Evolutionary conservation across 2,797 vertebrate species (phyloP).

Genomic region (Sebastes glaucus): DNA sequence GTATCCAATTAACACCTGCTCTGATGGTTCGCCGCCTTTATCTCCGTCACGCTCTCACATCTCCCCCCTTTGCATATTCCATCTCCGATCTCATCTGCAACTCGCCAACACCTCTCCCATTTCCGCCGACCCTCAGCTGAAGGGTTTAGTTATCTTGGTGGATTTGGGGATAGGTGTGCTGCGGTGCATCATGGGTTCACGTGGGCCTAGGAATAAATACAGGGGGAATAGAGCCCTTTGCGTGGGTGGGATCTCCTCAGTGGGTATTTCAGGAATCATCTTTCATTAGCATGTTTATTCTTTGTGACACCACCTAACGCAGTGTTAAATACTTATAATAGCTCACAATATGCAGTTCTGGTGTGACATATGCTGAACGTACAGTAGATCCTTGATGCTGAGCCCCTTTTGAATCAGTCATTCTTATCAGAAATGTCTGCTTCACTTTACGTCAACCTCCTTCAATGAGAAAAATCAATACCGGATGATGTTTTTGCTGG

Average conservation of each 20-base stretch:
- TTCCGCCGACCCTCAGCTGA: slow-evolving; percentile 19
- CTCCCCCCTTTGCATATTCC: slow-evolving; percentile 11
- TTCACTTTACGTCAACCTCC: slow-evolving; percentile 4
- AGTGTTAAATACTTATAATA: background rate
- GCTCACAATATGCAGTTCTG: background rate
- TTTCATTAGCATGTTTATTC: background rate
- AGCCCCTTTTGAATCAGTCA: slow-evolving; percentile 2
- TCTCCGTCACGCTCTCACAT: slow-evolving; percentile 27
- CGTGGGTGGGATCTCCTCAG: background rate
- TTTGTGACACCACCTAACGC: background rate
- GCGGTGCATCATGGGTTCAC: slow-evolving; percentile 2
- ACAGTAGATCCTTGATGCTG: background rate
- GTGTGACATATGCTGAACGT: background rate
- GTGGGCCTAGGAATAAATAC: background rate
- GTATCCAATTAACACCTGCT: slow-evolving; percentile 72
- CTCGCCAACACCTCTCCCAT: slow-evolving; percentile 46
- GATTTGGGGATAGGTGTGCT: slow-evolving; percentile 10
- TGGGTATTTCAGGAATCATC: background rate
- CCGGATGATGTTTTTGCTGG: background rate
- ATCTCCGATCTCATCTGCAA: slow-evolving; percentile 37
- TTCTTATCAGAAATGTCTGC: background rate
- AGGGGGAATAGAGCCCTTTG: background rate
- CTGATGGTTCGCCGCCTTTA: slow-evolving; percentile 31
- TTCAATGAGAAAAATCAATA: slow-evolving; percentile 20
- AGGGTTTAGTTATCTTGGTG: slow-evolving; percentile 5